These are phyloP conservation scores for Drosophila persimilis DNA, from an alignment of 1,140 invertebrate species.

Conservation along the genomic window DNA sequence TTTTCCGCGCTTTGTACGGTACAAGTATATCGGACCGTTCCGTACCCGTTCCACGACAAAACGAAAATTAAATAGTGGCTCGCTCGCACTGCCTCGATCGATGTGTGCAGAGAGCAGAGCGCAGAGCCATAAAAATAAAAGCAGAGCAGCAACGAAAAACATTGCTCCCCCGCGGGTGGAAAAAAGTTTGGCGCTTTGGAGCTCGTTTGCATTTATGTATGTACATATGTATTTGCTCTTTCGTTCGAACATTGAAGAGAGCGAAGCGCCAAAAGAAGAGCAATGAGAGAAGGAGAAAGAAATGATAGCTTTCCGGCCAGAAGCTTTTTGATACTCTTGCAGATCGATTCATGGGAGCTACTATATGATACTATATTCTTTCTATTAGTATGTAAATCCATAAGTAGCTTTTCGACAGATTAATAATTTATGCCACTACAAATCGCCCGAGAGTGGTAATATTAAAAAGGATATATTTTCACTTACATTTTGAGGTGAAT, in stretches of 20 bases:
- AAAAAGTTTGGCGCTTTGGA: constrained; percentile 69
- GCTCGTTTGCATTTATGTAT: constrained; percentile 60
- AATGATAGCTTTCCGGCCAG: constrained; percentile 2
- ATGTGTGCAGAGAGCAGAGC: constrained; percentile 41
- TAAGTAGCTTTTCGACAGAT: no score
- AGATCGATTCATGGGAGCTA: no score
- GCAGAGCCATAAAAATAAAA: constrained; percentile 76
- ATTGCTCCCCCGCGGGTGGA: constrained; percentile 17
- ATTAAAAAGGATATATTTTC: no score
- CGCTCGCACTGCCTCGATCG: constrained; percentile 44
- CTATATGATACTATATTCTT: no score
- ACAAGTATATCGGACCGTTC: constrained; percentile 36
- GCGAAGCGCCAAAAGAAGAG: constrained; percentile 23
- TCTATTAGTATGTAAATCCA: no score
- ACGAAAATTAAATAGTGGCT: constrained; percentile 75
- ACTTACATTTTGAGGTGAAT: no score
- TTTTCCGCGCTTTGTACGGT: constrained; percentile 23
- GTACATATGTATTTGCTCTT: constrained; percentile 57
- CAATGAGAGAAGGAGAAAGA: background rate
- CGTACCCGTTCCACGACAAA: constrained; percentile 58
- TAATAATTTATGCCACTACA: no score
- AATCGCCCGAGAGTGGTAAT: no score
- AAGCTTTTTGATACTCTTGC: no score
- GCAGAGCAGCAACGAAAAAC: constrained; percentile 61
- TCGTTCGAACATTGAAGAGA: constrained; percentile 26